Conservation (phyloP, 2,888 invertebrate species). For the Rhogogaster chlorosoma region DNA sequence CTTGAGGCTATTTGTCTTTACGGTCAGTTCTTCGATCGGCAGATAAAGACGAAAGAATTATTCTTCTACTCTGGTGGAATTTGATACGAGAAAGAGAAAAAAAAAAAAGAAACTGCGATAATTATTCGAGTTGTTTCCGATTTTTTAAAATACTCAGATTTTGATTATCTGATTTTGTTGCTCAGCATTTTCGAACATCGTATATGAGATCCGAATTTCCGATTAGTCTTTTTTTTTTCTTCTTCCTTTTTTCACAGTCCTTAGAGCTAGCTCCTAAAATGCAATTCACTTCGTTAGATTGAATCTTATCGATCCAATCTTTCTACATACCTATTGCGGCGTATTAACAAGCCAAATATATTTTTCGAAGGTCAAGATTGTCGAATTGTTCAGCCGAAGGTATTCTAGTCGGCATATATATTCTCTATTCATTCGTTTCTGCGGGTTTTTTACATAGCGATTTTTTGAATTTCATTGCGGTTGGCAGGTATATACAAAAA, state of each 20-base stretch:
- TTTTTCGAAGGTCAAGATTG: slow-evolving; percentile 36
- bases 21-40: background rate
- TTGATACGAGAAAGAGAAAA: background rate
- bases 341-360: slow-evolving; percentile 33
- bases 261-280: background rate
- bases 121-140: background rate
- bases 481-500: background rate
- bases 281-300: slow-evolving; percentile 18
- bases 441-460: background rate
- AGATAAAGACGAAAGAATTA: background rate
- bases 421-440: background rate
- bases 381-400: background rate
- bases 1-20: background rate
- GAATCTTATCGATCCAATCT: slow-evolving; percentile 40
- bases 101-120: background rate
- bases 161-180: background rate
- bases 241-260: background rate
- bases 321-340: background rate
- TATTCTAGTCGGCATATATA: background rate
- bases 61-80: background rate
- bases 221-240: background rate
- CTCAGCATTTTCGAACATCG: background rate
- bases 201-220: background rate
- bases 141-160: background rate
- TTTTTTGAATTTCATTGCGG: background rate